Evolutionary conservation across 1,140 invertebrate genomes (phyloP).

Genomic region (Diploscapter pachys): DNA sequence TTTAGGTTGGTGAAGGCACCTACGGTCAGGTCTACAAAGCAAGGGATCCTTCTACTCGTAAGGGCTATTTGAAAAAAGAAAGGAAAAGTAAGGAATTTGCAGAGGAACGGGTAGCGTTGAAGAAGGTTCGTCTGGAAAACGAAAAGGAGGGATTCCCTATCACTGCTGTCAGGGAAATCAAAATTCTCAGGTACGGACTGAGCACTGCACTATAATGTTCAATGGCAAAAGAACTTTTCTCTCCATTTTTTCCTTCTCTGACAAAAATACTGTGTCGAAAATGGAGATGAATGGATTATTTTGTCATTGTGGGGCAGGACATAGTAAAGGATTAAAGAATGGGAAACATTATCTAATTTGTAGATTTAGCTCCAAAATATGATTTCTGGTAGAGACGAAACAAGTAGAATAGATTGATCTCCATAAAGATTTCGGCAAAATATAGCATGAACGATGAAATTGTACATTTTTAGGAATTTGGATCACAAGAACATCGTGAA

Average conservation of each 20-base stretch:
- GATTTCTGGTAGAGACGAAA: too few species aligned
- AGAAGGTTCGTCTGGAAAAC: conserved; percentile 96
- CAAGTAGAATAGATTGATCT: too few species aligned
- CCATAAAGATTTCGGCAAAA: too few species aligned
- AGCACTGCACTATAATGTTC: background rate
- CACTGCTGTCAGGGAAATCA: conserved; percentile 96
- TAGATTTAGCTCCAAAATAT: too few species aligned
- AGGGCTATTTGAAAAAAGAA: conserved; percentile 22
- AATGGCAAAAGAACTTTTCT: background rate
- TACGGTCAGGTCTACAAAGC: conserved; percentile 99
- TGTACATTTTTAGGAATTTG: conserved; percentile 64
- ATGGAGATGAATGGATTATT: too few species aligned
- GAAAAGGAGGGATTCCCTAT: conserved; percentile 99
- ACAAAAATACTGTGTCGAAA: too few species aligned
- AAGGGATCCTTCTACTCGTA: conserved; percentile 74
- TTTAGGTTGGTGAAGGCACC: conserved; percentile 91
- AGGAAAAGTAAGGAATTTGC: conserved; percentile 35
- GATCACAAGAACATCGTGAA: conserved; percentile 98
- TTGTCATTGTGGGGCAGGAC: conserved; percentile 66
- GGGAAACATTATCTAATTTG: too few species aligned
- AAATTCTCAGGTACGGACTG: conserved; percentile 68
- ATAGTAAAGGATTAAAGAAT: too few species aligned
- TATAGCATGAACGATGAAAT: too few species aligned
- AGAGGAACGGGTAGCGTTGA: conserved; percentile 85
- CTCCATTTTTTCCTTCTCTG: background rate